Evolutionary conservation across 2,888 invertebrate species (phyloP), one percentile per base, ranked within the genome.

Genomic region (Andrena haemorrhoa): DNA sequence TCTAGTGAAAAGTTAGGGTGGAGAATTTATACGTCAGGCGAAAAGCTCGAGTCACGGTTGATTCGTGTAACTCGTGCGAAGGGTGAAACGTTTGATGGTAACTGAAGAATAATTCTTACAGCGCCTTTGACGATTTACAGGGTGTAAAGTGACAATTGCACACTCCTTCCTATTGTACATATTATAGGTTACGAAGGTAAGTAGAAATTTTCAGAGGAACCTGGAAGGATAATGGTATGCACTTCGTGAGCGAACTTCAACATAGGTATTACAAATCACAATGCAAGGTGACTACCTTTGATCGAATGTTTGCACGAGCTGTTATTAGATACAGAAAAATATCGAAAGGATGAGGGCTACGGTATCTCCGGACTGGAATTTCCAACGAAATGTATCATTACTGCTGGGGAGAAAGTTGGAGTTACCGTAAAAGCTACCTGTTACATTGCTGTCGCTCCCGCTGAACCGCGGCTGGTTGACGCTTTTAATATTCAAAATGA

Each of bases 381-480:
- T 2, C 47, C 33, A 29, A n/a, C 35, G 5, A 20, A 23, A 56
- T 20, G 41, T 53, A 29, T 47, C 47, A 12, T 47, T 53, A 49
- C 35, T 33, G 10, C 53, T 12, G 47, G 29, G 47, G 79, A 26
- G 79, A 79, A 78, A 69, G 78, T 64, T 31, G 53, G 16, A 29
- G 56, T 58, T 69, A 49, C 47, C 58, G 23, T n/a, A n/a, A 64
- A 63, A 53, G 47, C 63, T 79, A 72, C 72, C 65, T 68, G 80
- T 79, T 56, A 72, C 63, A 53, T 31, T 63, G 31, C 53, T 56
- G 72, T 66, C 79, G 33, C 33, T 65, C 72, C 16, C 41, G 66
- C 79, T 79, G 60, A 80, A 72, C 49, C 16, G 47, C 33, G 69
- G 69, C 73, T 56, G 56, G 33, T 51, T 51, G 6, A 49, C 4